These are phyloP conservation scores for Varanus komodoensis DNA, from an alignment of 2,113 vertebrate species.

Conservation along the genomic window DNA sequence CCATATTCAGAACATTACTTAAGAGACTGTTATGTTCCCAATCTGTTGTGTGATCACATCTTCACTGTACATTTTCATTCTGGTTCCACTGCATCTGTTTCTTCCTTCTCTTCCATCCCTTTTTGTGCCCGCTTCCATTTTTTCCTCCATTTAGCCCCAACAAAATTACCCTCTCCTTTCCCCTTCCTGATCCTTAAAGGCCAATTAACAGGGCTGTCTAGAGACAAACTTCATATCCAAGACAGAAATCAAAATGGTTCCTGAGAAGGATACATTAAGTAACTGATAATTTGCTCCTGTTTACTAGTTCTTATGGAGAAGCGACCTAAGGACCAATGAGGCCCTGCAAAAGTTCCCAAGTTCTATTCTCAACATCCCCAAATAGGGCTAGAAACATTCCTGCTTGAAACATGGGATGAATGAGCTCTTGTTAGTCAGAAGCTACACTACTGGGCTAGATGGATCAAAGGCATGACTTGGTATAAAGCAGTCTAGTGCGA, in stretches of 20 bases:
- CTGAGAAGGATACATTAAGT: neutral
- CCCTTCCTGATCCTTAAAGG: too few relatives aligned
- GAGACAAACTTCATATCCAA: neutral
- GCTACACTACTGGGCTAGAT: too few relatives aligned
- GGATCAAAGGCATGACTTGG: too few relatives aligned
- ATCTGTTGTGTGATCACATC: neutral
- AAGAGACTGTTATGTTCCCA: slow-evolving; percentile 11
- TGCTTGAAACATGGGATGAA: too few relatives aligned
- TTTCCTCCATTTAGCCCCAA: neutral
- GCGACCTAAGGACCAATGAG: neutral
- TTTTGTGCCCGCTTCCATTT: neutral
- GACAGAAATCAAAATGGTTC: neutral
- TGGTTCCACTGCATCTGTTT: neutral
- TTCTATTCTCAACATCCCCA: too few relatives aligned
- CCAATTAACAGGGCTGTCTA: neutral
- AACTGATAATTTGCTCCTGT: neutral
- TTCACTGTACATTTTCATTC: neutral
- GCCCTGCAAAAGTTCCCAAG: too few relatives aligned
- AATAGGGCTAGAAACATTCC: too few relatives aligned
- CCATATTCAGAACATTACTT: neutral
- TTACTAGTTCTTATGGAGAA: neutral
- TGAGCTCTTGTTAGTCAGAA: too few relatives aligned
- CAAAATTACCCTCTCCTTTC: neutral
- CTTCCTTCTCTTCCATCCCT: neutral
- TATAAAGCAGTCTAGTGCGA: too few relatives aligned